A percentile compares a stretch with the other conserved stretches of the same genome.
phyloP scores from a whole-genome alignment of 2,113 vertebrate species.

The Pyrgilauda ruficollis region DNA sequence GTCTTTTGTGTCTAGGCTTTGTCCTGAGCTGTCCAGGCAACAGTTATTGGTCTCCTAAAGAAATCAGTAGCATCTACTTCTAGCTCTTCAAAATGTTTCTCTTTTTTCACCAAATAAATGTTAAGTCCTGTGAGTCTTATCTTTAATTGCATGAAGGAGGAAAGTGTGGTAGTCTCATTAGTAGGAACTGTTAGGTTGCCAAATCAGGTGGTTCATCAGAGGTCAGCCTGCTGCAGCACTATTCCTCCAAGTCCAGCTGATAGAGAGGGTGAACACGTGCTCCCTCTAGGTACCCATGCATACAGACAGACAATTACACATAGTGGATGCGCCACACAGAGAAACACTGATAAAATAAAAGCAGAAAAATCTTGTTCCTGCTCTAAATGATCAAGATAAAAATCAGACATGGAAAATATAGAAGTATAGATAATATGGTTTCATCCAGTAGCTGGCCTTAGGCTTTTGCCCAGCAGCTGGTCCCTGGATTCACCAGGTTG shows the following conservation, averaged over 20 bases:
- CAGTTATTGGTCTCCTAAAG: not conserved
- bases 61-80: not conserved
- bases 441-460: not conserved
- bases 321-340: not conserved
- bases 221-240: not conserved
- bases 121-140: not conserved
- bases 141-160: not conserved
- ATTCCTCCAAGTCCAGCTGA: not conserved
- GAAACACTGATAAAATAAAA: not conserved
- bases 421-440: not conserved
- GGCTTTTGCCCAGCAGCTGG: not conserved
- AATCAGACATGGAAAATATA: not conserved
- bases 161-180: not conserved
- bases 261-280: fast-evolving
- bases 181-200: not conserved
- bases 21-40: not conserved
- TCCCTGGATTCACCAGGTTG: not conserved
- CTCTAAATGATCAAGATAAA: not conserved
- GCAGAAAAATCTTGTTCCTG: not conserved
- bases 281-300: fast-evolving
- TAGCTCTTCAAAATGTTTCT: not conserved
- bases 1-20: not conserved
- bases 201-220: not conserved
- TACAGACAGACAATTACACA: too few species aligned
- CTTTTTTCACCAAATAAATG: not conserved